These are phyloP conservation scores for Eptatretus burgeri DNA, from an alignment of 2,113 vertebrate species.

Conservation along the genomic window DNA sequence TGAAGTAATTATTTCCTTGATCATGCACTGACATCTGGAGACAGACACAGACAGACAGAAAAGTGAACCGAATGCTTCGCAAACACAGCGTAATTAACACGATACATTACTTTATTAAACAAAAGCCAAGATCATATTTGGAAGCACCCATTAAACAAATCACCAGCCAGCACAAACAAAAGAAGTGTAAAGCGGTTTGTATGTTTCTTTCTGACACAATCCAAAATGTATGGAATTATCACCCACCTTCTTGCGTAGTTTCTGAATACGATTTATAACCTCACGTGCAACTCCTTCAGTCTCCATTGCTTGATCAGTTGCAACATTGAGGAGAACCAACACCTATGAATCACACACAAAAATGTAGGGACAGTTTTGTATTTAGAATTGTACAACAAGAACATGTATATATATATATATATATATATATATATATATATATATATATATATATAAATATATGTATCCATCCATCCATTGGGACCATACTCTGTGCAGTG, in stretches of 20 bases:
- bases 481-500: too few species aligned
- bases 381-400: neutral
- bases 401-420: neutral
- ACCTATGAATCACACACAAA: constrained; percentile 20
- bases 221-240: too few species aligned
- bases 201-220: neutral
- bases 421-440: neutral
- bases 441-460: too few species aligned
- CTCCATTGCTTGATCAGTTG: constrained; percentile 73
- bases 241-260: constrained; percentile 77
- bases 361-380: neutral
- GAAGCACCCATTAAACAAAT: neutral
- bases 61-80: too few species aligned
- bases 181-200: too few species aligned
- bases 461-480: too few species aligned
- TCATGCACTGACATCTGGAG: too few species aligned
- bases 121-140: neutral
- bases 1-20: too few species aligned
- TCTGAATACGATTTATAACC: constrained; percentile 93
- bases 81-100: too few species aligned
- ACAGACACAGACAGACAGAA: too few species aligned
- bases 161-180: neutral
- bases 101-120: neutral
- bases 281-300: constrained; percentile 81
- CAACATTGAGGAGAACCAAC: constrained; percentile 53